Evolutionary conservation across 1,140 invertebrate genomes (phyloP).

Genomic region (Magallana ariakensis): DNA sequence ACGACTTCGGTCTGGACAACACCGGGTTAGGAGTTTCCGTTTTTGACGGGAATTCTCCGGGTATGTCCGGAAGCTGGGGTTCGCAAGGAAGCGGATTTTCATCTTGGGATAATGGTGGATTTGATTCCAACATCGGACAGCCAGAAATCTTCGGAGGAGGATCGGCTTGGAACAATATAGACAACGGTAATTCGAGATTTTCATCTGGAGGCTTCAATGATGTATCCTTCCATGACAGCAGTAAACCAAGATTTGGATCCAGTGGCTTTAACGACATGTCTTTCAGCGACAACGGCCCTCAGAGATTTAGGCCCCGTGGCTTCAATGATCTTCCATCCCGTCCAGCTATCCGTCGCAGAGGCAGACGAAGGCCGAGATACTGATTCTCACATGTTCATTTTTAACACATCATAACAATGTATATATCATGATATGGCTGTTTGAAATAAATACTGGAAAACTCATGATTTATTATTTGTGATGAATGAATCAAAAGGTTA

Average conservation of each 20-base stretch:
- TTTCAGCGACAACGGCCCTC: not conserved
- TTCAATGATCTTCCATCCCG: too few species aligned
- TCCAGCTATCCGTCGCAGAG: not conserved
- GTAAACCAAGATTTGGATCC: not conserved
- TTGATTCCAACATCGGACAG: not conserved
- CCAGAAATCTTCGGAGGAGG: not conserved
- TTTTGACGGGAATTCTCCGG: not conserved
- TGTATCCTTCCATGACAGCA: not conserved
- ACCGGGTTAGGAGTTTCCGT: not conserved
- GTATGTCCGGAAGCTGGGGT: not conserved
- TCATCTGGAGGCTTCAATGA: not conserved
- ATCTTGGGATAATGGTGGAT: conserved; percentile 20
- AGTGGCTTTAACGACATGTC: not conserved
- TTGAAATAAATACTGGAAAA: too few species aligned
- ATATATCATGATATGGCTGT: too few species aligned
- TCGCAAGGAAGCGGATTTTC: not conserved
- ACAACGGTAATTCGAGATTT: not conserved
- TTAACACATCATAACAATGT: too few species aligned
- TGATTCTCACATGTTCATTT: not conserved
- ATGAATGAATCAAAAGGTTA: too few species aligned
- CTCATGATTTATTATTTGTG: too few species aligned
- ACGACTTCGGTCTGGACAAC: not conserved
- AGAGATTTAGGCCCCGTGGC: too few species aligned
- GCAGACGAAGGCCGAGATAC: not conserved
- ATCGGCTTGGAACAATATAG: not conserved